Conservation (phyloP, 2,113 vertebrate species). For the Ginglymostoma cirratum region DNA sequence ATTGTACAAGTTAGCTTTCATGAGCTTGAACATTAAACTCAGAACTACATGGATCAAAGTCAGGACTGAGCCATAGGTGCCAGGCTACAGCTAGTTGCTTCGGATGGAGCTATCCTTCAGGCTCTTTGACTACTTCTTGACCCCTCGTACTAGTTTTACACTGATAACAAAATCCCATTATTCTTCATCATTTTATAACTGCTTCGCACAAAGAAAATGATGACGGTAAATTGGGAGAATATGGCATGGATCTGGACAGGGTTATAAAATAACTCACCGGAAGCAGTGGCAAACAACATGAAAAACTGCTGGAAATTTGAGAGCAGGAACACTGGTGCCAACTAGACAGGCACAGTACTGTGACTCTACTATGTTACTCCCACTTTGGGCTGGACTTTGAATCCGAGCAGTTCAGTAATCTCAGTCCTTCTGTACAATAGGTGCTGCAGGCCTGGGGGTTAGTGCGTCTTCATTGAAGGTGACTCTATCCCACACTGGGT, state of each 20-base stretch:
- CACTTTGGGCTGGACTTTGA: background rate
- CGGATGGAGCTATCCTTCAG: background rate
- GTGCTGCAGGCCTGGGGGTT: background rate
- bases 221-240: background rate
- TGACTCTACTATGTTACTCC: background rate
- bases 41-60: too few species aligned
- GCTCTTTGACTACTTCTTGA: background rate
- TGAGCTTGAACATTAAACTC: too few species aligned
- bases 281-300: background rate
- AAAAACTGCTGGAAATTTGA: background rate
- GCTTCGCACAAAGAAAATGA: background rate
- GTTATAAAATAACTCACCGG: background rate
- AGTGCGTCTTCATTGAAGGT: background rate
- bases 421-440: background rate
- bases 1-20: too few species aligned
- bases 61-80: too few species aligned
- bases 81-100: too few species aligned
- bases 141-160: background rate
- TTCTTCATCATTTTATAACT: background rate
- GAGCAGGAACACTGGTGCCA: background rate
- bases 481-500: background rate
- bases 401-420: background rate
- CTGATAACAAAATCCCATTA: background rate
- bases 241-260: background rate
- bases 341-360: background rate